Evolutionary conservation across 2,113 vertebrate species (phyloP).

Genomic region (Brachirus orientalis): DNA sequence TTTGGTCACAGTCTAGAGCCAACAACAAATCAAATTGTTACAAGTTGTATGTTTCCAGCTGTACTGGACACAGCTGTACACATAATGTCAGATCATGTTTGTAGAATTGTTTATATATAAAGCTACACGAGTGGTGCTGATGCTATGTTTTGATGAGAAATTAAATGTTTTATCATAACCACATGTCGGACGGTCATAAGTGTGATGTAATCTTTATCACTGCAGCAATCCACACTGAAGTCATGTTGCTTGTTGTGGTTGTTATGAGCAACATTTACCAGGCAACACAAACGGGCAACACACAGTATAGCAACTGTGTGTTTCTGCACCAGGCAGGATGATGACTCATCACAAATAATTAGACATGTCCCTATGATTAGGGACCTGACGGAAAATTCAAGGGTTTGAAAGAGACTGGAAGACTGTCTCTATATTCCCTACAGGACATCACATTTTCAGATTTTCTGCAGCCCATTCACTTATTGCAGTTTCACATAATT

Average conservation of each 20-base stretch:
- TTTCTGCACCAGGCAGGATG: slow-evolving; percentile 61
- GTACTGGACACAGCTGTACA: too few relatives aligned
- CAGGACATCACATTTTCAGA: slow-evolving; percentile 35
- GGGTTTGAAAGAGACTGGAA: slow-evolving; percentile 26
- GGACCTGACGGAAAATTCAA: slow-evolving; percentile 46
- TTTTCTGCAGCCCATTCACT: slow-evolving; percentile 10
- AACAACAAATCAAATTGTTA: too few relatives aligned
- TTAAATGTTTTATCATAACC: too few relatives aligned
- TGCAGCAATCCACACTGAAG: too few relatives aligned
- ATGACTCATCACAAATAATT: slow-evolving; percentile 77
- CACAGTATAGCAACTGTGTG: slow-evolving; percentile 12
- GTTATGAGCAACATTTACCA: not conserved
- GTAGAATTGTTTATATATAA: too few relatives aligned
- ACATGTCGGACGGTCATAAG: too few relatives aligned
- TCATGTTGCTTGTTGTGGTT: too few relatives aligned
- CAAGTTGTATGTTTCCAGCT: too few relatives aligned
- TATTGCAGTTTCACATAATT: slow-evolving; percentile 21
- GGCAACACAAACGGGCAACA: not conserved
- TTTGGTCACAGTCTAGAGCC: too few relatives aligned
- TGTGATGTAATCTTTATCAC: too few relatives aligned
- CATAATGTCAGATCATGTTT: too few relatives aligned
- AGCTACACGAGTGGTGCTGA: not conserved
- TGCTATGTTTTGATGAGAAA: not conserved
- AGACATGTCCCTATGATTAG: slow-evolving; percentile 46
- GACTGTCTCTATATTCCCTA: slow-evolving; percentile 24